phyloP scores from a whole-genome alignment of 1,140 invertebrate species.

The Bombus terrestris region DNA sequence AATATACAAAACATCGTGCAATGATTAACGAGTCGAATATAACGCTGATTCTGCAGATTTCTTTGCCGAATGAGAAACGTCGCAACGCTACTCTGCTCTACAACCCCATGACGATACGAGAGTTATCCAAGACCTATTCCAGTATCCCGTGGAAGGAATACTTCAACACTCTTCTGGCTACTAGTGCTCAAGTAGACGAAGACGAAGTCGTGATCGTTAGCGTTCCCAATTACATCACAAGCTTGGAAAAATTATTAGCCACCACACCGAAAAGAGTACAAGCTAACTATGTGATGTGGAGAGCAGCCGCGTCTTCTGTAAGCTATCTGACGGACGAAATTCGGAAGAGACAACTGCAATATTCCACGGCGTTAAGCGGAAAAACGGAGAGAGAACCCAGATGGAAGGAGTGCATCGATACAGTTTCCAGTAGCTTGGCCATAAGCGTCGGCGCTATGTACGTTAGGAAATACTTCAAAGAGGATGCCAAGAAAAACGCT shows the following conservation, averaged over 20 bases:
- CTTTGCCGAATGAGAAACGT: slow-evolving; percentile 93
- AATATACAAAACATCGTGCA: neutral
- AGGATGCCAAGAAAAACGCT: slow-evolving; percentile 88
- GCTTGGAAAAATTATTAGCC: slow-evolving; percentile 85
- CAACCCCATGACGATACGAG: slow-evolving; percentile 92
- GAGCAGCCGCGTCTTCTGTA: slow-evolving; percentile 88
- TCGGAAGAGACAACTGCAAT: slow-evolving; percentile 88
- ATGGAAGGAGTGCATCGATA: slow-evolving; percentile 94
- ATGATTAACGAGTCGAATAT: too few relatives aligned
- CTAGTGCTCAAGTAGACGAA: slow-evolving; percentile 84
- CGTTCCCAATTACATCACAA: slow-evolving; percentile 89
- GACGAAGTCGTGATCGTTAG: slow-evolving; percentile 92
- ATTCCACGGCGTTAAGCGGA: slow-evolving; percentile 89
- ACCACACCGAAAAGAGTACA: slow-evolving; percentile 85
- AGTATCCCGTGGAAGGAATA: slow-evolving; percentile 92
- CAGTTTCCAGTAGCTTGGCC: slow-evolving; percentile 88
- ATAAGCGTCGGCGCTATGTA: slow-evolving; percentile 91
- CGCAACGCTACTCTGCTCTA: slow-evolving; percentile 95
- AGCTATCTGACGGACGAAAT: slow-evolving; percentile 90
- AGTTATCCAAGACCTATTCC: slow-evolving; percentile 89
- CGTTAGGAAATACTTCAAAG: slow-evolving; percentile 89
- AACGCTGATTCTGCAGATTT: slow-evolving; percentile 86
- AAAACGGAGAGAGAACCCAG: slow-evolving; percentile 89
- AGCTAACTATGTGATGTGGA: slow-evolving; percentile 88
- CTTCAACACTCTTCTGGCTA: slow-evolving; percentile 89